phyloP scores from a whole-genome alignment of 2,888 invertebrate genomes.

The Drosophila melanosoma region DNA sequence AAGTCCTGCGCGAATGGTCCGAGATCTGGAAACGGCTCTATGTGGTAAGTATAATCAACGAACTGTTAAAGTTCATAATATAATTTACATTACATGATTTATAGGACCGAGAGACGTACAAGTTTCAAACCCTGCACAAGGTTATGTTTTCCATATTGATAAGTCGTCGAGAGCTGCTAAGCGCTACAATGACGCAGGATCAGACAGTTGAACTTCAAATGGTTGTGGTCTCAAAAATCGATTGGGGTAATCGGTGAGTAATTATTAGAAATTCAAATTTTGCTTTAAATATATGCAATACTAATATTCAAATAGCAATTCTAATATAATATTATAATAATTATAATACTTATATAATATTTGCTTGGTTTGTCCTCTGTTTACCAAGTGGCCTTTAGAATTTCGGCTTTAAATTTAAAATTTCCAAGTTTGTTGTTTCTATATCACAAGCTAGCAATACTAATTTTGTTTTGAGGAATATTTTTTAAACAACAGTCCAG shows the following conservation, averaged over 20 bases:
- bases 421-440: background rate
- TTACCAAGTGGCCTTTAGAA: slow-evolving; percentile 1
- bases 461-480: background rate
- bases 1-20: slow-evolving; percentile 97
- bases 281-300: background rate
- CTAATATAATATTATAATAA: background rate
- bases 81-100: slow-evolving; percentile 20
- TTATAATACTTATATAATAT: background rate
- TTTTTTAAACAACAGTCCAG: background rate
- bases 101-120: slow-evolving; percentile 93
- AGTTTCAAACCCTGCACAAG: slow-evolving; percentile 93
- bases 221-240: slow-evolving; percentile 95
- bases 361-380: background rate
- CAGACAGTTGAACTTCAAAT: slow-evolving; percentile 94
- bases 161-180: slow-evolving; percentile 93
- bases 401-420: background rate
- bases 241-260: slow-evolving; percentile 97
- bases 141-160: slow-evolving; percentile 96
- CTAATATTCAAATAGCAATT: background rate
- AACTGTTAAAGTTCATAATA: no score
- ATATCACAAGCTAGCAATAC: background rate
- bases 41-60: slow-evolving; percentile 88
- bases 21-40: slow-evolving; percentile 96
- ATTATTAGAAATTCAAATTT: background rate
- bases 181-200: slow-evolving; percentile 95